Evolutionary conservation across 2,888 invertebrate species (phyloP).

Genomic region (Dendrolimus pini): DNA sequence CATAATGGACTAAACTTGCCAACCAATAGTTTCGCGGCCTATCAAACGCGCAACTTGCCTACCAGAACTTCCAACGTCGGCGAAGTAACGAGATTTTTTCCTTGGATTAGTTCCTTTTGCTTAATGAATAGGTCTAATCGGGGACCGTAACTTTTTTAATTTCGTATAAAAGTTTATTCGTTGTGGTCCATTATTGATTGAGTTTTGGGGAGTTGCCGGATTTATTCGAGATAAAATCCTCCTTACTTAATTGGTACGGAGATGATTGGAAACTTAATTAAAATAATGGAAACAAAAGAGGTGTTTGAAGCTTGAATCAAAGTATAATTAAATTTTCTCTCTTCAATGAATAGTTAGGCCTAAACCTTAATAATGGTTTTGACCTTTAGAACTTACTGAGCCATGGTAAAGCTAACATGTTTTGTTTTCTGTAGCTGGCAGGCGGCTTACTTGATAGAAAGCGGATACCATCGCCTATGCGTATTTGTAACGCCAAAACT

Average conservation of each 20-base stretch:
- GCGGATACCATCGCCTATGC: too few relatives aligned
- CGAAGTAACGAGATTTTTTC: constrained; percentile 12
- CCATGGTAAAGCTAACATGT: too few relatives aligned
- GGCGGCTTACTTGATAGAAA: too few relatives aligned
- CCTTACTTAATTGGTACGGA: not conserved
- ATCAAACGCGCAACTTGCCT: constrained; percentile 16
- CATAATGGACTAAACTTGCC: constrained; percentile 3
- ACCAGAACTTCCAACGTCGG: constrained; percentile 10
- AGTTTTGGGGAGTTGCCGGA: not conserved
- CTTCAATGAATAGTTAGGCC: too few relatives aligned
- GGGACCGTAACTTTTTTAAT: constrained; percentile 19
- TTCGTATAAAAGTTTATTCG: constrained; percentile 5
- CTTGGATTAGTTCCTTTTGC: constrained; percentile 20
- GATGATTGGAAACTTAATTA: not conserved
- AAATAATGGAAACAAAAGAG: not conserved
- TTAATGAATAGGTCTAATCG: constrained; percentile 23
- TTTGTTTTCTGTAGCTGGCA: too few relatives aligned
- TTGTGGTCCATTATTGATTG: not conserved
- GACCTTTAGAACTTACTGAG: too few relatives aligned
- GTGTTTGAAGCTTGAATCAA: too few relatives aligned
- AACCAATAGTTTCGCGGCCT: constrained; percentile 6
- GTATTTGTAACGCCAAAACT: too few relatives aligned
- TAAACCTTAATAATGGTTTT: too few relatives aligned
- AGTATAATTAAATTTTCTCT: too few relatives aligned
- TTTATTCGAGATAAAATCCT: not conserved